Evolutionary conservation across 2,888 invertebrate species (phyloP).

Genomic region (Arge pagana): DNA sequence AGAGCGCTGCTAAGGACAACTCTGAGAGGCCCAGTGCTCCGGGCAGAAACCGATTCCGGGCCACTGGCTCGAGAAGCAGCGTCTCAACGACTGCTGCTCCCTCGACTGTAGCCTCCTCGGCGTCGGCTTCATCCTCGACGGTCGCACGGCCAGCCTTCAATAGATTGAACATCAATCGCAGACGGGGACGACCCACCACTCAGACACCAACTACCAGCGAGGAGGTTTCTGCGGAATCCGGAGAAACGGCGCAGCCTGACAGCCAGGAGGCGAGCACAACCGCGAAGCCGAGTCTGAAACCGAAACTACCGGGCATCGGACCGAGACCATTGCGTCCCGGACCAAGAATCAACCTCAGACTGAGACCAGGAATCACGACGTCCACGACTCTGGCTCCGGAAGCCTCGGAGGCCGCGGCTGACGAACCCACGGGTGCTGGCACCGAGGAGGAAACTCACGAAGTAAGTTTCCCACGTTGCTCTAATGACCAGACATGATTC

Average conservation of each 20-base stretch:
- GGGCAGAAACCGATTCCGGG: constrained; percentile 45
- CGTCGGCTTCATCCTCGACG: constrained; percentile 24
- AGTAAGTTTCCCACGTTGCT: constrained; percentile 42
- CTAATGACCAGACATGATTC: background rate
- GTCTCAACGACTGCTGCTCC: constrained; percentile 36
- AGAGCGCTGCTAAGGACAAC: constrained; percentile 41
- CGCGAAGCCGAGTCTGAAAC: constrained; percentile 33
- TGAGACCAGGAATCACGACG: constrained; percentile 61
- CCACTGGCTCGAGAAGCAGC: constrained; percentile 37
- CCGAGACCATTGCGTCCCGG: constrained; percentile 68
- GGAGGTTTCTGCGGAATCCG: constrained; percentile 35
- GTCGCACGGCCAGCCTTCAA: constrained; percentile 45
- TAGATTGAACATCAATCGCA: constrained; percentile 44
- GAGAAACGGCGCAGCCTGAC: constrained; percentile 46
- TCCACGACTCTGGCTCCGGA: constrained; percentile 57
- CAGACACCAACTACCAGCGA: constrained; percentile 37
- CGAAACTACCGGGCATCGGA: constrained; percentile 53
- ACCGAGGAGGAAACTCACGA: constrained; percentile 56
- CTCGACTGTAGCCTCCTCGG: constrained; percentile 24
- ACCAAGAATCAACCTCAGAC: constrained; percentile 66
- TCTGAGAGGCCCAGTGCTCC: constrained; percentile 40
- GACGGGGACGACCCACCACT: constrained; percentile 47
- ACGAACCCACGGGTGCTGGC: constrained; percentile 53
- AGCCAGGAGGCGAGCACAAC: constrained; percentile 27
- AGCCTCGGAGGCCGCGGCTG: constrained; percentile 39